Percentiles rank a stretch among this genome's conserved stretches.
phyloP scores from a whole-genome alignment of 2,113 vertebrate species.

The Tetrax tetrax region DNA sequence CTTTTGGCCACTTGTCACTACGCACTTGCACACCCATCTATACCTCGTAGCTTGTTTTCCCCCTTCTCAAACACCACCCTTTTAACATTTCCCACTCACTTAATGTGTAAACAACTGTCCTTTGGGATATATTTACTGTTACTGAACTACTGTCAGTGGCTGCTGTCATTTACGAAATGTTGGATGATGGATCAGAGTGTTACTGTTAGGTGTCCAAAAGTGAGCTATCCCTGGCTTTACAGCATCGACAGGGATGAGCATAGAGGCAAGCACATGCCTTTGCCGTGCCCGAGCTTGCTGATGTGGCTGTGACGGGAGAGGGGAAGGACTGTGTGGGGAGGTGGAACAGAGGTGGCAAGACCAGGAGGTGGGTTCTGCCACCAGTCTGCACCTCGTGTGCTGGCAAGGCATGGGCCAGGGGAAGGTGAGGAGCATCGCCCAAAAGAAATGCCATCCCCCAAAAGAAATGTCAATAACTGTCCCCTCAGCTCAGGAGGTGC shows the following conservation, averaged over 20 bases:
- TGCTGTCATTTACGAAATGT: background rate
- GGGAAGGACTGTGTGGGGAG: background rate
- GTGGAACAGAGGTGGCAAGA: fast-evolving
- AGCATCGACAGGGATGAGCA: background rate
- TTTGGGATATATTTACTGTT: background rate
- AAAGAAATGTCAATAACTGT: background rate
- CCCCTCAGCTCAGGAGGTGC: background rate
- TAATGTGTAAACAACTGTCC: background rate
- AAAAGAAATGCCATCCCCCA: background rate
- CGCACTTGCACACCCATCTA: fast-evolving
- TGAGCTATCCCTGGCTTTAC: background rate
- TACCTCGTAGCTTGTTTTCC: background rate
- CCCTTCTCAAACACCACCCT: background rate
- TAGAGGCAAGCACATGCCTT: background rate
- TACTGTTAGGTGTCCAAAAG: background rate
- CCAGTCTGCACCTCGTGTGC: background rate
- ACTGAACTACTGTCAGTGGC: background rate
- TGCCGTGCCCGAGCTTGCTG: background rate
- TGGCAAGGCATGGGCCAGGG: fast-evolving
- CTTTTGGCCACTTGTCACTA: background rate
- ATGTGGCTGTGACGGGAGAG: fast-evolving
- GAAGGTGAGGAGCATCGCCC: background rate
- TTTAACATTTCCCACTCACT: background rate
- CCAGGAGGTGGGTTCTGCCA: background rate
- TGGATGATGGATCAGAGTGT: background rate